These are phyloP conservation scores for Dicyema japonicum DNA, from an alignment of 1,140 invertebrate genomes.

Conservation along the genomic window DNA sequence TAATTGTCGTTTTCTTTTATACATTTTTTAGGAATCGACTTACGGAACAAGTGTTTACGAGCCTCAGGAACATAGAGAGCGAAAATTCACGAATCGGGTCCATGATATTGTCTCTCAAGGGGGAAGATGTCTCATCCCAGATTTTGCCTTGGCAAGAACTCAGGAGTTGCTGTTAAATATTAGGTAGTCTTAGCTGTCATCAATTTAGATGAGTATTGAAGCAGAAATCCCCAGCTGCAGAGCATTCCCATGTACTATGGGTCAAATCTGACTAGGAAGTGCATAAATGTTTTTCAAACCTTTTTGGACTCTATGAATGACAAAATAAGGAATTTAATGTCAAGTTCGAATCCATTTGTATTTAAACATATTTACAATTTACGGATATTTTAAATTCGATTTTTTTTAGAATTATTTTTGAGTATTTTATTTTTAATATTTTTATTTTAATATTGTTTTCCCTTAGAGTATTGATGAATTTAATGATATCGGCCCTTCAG, in stretches of 20 bases:
- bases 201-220: slow-evolving; percentile 95
- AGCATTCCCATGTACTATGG: slow-evolving; percentile 85
- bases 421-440: not conserved
- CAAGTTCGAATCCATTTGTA: slow-evolving; percentile 89
- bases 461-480: not conserved
- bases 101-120: slow-evolving; percentile 76
- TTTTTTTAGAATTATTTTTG: slow-evolving; percentile 2
- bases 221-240: slow-evolving; percentile 74
- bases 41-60: slow-evolving; percentile 98
- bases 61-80: slow-evolving; percentile 71
- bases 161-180: too few species aligned
- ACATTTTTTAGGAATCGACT: too few species aligned
- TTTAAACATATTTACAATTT: slow-evolving; percentile 94
- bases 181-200: too few species aligned
- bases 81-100: slow-evolving; percentile 61
- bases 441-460: not conserved
- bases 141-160: slow-evolving; percentile 80
- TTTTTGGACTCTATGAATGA: slow-evolving; percentile 99
- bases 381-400: slow-evolving; percentile 32
- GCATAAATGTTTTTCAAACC: slow-evolving; percentile 97
- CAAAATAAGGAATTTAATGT: slow-evolving; percentile 65
- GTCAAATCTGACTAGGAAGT: slow-evolving; percentile 87
- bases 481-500: slow-evolving; percentile 91
- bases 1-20: too few species aligned
- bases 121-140: slow-evolving; percentile 78